These are phyloP conservation scores for Bombus sibiricus DNA, from an alignment of 1,140 invertebrate genomes.

Conservation along the genomic window DNA sequence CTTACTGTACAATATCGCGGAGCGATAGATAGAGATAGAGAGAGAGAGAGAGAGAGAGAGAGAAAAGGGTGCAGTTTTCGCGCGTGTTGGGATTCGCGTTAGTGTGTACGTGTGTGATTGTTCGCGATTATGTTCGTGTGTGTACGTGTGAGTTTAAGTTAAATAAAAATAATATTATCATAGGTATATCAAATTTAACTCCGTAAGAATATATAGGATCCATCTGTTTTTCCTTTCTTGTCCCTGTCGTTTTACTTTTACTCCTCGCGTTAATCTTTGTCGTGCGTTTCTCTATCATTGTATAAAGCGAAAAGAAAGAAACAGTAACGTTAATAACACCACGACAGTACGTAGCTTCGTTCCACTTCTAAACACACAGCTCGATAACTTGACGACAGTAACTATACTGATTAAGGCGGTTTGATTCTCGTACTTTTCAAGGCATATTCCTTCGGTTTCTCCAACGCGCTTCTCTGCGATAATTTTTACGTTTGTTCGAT, in stretches of 20 bases:
- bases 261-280: conserved; percentile 32
- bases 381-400: conserved; percentile 32
- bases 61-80: conserved; percentile 14
- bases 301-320: conserved; percentile 70
- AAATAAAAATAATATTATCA: conserved; percentile 76
- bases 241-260: conserved; percentile 41
- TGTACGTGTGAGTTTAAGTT: conserved; percentile 58
- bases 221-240: conserved; percentile 47
- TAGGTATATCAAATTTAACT: conserved; percentile 71
- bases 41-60: conserved; percentile 13
- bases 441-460: conserved; percentile 16
- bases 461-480: background rate
- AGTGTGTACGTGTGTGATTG: conserved; percentile 26
- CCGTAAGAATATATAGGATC: conserved; percentile 72
- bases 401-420: conserved; percentile 59
- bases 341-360: conserved; percentile 58
- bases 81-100: background rate
- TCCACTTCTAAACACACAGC: conserved; percentile 30
- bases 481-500: background rate
- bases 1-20: conserved; percentile 8
- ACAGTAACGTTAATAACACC: conserved; percentile 74
- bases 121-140: conserved; percentile 22
- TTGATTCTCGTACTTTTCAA: conserved; percentile 57
- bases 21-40: background rate
- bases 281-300: conserved; percentile 67